Percentiles rank a stretch among this genome's conserved stretches.
These are phyloP conservation scores for Meiosimyza decipiens DNA, from an alignment of 2,888 invertebrate genomes.

Conservation along the genomic window DNA sequence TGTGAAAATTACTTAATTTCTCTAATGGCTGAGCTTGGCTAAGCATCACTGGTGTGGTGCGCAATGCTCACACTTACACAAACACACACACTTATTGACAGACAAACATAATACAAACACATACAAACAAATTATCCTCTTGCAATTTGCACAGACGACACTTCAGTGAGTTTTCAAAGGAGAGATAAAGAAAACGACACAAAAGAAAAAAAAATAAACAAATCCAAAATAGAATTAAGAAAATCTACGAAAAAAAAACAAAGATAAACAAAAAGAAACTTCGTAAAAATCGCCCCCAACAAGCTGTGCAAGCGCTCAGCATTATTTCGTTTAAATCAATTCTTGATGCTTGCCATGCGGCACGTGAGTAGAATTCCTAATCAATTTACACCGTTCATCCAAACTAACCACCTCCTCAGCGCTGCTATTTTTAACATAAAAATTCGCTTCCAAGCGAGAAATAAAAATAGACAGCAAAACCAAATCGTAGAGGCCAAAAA, in stretches of 20 bases:
- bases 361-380: slow-evolving; percentile 25
- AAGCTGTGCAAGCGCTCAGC: background rate
- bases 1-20: slow-evolving; percentile 26
- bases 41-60: background rate
- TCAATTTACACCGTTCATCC: background rate
- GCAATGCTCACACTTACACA: no score
- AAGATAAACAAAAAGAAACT: background rate
- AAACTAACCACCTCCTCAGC: no score
- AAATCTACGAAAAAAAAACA: slow-evolving; percentile 14
- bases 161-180: background rate
- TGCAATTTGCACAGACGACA: slow-evolving; percentile 20
- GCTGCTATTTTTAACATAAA: no score
- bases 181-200: background rate
- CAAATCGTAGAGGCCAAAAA: no score
- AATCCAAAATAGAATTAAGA: slow-evolving; percentile 22
- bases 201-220: background rate
- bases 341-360: slow-evolving; percentile 21
- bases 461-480: no score
- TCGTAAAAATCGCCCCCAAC: background rate
- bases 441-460: no score
- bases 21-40: slow-evolving; percentile 14
- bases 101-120: background rate
- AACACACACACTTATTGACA: background rate
- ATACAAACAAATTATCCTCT: background rate
- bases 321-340: slow-evolving; percentile 27